Percentiles rank a stretch among this genome's conserved stretches.
These are phyloP conservation scores for Leptogaster cylindrica DNA, from an alignment of 2,888 invertebrate genomes.

Conservation along the genomic window DNA sequence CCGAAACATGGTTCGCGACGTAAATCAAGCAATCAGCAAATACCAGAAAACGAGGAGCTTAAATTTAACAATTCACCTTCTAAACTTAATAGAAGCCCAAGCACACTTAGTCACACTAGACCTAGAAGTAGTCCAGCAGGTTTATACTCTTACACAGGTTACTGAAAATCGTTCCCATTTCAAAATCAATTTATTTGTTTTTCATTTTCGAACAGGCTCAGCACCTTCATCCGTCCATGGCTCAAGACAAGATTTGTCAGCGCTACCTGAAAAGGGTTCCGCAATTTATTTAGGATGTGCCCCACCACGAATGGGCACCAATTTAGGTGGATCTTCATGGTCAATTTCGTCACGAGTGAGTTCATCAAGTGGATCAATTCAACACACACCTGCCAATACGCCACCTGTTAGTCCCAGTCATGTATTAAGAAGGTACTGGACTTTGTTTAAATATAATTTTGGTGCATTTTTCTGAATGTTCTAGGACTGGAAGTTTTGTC, in stretches of 20 bases:
- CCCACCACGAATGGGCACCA: slow-evolving; percentile 55
- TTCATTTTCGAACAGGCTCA: slow-evolving; percentile 66
- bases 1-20: slow-evolving; percentile 54
- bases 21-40: slow-evolving; percentile 54
- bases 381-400: slow-evolving; percentile 74
- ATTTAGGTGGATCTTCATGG: slow-evolving; percentile 51
- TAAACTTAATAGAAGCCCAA: slow-evolving; percentile 53
- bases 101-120: slow-evolving; percentile 62
- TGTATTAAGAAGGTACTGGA: slow-evolving; percentile 64
- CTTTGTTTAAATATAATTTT: background rate
- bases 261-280: slow-evolving; percentile 67
- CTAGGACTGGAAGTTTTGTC: slow-evolving; percentile 1
- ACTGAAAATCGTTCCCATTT: background rate
- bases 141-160: slow-evolving; percentile 76
- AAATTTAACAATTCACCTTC: slow-evolving; percentile 20
- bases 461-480: background rate
- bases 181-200: background rate
- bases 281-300: slow-evolving; percentile 67
- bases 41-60: slow-evolving; percentile 59
- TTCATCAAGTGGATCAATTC: slow-evolving; percentile 72
- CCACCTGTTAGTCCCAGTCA: slow-evolving; percentile 79
- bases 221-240: slow-evolving; percentile 76
- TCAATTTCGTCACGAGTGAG: slow-evolving; percentile 64
- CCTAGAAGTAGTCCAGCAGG: slow-evolving; percentile 81
- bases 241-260: slow-evolving; percentile 72